Percentiles rank a stretch among this genome's conserved stretches.
Conservation (phyloP, 1,140 invertebrate species). For the Drosophila leontia region DNA sequence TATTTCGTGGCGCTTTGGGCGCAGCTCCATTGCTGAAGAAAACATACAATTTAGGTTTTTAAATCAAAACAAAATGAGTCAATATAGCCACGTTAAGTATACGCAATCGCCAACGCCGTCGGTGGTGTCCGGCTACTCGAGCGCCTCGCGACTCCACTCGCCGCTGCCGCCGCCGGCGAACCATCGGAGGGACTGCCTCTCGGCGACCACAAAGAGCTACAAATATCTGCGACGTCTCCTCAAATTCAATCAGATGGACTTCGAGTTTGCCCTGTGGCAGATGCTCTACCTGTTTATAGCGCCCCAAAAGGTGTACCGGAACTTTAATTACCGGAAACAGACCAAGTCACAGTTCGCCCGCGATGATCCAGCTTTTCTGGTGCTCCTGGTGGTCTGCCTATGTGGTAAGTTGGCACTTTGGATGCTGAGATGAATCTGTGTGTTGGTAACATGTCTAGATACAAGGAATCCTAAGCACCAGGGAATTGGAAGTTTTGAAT, state of each 20-base stretch:
- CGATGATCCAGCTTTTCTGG: conserved; percentile 99
- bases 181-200: conserved; percentile 90
- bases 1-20: conserved; percentile 32
- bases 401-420: conserved; percentile 87
- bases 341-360: conserved; percentile 99
- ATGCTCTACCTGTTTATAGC: conserved; percentile 98
- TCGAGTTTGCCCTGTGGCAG: conserved; percentile 99
- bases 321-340: conserved; percentile 99
- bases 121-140: conserved; percentile 83
- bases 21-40: conserved; percentile 45
- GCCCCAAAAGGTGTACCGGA: conserved; percentile 99
- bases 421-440: not conserved
- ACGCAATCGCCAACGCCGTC: conserved; percentile 88
- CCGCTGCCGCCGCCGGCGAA: conserved; percentile 87
- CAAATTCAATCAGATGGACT: conserved; percentile 99
- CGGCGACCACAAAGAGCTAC: conserved; percentile 95
- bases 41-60: conserved; percentile 50
- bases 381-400: conserved; percentile 94
- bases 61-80: conserved; percentile 66
- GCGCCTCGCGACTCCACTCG: conserved; percentile 86
- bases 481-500: not conserved
- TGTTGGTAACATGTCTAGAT: not conserved
- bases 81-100: conserved; percentile 87
- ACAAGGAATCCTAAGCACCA: not conserved
- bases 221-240: conserved; percentile 96